Evolutionary conservation across 2,888 invertebrate species (phyloP).

Genomic region (Patella depressa): DNA sequence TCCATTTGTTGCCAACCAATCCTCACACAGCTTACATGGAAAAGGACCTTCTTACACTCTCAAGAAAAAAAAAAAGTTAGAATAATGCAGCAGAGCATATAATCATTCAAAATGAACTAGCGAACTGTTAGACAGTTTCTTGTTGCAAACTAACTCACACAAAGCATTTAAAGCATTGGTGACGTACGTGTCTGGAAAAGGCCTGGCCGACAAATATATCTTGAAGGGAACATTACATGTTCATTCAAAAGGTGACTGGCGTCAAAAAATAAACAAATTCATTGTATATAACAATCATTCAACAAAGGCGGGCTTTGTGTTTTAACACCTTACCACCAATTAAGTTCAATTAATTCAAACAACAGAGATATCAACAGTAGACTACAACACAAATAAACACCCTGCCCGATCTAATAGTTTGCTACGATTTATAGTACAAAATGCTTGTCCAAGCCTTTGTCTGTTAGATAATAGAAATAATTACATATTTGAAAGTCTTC

Average conservation of each 20-base stretch:
- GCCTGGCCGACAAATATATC: conserved; percentile 34
- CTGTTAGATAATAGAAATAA: no score
- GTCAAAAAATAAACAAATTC: conserved; percentile 30
- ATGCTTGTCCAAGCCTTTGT: no score
- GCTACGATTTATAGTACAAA: no score
- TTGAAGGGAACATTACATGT: conserved; percentile 51
- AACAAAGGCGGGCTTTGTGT: conserved; percentile 24
- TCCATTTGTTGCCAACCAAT: no score
- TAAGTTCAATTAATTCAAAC: conserved; percentile 24
- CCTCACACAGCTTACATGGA: no score
- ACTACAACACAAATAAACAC: conserved; percentile 17
- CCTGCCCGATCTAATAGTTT: not conserved
- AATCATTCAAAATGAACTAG: conserved; percentile 12
- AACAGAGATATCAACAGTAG: conserved; percentile 24
- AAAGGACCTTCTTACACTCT: no score
- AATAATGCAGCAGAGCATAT: conserved; percentile 1
- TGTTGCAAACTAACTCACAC: conserved; percentile 21
- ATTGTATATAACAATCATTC: conserved; percentile 28
- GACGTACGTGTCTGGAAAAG: conserved; percentile 13
- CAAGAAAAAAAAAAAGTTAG: no score
- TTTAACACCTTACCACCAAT: conserved; percentile 22
- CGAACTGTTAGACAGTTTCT: conserved; percentile 44
- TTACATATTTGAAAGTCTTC: no score
- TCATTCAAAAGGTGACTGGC: conserved; percentile 28
- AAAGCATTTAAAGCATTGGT: conserved; percentile 25